Conservation (phyloP, 2,888 invertebrate species). For the Andricus curvator region DNA sequence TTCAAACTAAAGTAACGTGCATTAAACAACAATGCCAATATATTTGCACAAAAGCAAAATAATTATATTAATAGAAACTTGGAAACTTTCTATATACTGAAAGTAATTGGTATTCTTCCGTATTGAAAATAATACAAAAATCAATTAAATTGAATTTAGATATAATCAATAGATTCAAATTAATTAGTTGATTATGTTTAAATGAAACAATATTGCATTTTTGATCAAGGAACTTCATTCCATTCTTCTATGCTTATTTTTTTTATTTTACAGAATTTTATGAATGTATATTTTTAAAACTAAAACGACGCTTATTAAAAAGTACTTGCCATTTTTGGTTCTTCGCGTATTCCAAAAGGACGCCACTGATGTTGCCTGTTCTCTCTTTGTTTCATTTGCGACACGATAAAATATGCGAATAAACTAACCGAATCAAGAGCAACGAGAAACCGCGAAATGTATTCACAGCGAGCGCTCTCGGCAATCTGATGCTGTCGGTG, state of each 20-base stretch:
- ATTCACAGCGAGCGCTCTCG: conserved; percentile 34
- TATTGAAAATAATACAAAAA: too few species aligned
- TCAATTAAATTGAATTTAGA: too few species aligned
- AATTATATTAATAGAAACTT: too few species aligned
- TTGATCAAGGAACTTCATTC: neutral
- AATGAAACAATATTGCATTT: too few species aligned
- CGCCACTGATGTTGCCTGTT: neutral
- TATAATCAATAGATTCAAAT: too few species aligned
- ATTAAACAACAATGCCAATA: too few species aligned
- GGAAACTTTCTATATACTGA: too few species aligned
- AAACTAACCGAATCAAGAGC: neutral
- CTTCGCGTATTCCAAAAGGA: neutral
- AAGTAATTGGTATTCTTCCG: too few species aligned
- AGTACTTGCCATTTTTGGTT: conserved; percentile 30
- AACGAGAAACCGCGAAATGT: conserved; percentile 35
- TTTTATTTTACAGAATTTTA: neutral
- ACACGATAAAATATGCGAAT: conserved; percentile 4
- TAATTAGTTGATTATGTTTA: too few species aligned
- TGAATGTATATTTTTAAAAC: neutral
- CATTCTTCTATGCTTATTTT: neutral
- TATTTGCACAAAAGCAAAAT: too few species aligned
- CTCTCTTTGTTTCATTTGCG: neutral
- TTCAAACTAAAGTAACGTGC: too few species aligned
- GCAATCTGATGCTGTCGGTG: conserved; percentile 33
- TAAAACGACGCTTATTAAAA: neutral